Base-by-base conservation (phyloP, 1,140 invertebrate genomes). In the Drosophila sulfurigaster region DNA sequence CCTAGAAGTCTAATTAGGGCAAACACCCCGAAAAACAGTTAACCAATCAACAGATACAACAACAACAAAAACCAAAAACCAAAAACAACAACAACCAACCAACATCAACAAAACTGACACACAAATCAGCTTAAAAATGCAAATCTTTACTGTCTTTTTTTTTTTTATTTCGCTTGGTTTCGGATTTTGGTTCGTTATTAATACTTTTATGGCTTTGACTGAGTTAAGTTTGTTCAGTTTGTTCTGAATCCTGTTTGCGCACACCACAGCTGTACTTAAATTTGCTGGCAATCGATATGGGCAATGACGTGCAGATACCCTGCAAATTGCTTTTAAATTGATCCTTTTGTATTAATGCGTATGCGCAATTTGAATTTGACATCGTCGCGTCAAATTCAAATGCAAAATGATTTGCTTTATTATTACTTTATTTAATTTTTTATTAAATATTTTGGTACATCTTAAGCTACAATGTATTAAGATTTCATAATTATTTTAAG, bases 91-190 rank as follows among this genome's bases (percentile, higher is more conserved):
- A 2, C 51, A 16, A 57, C 32, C 16, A 38, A 25, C 56, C 43
- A n/a, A 8, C 41, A 3, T 10, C 62, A 49, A 30, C 62, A 54
- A 65, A 66, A 52, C 56, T 41, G 51, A 20, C 41, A 70, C 57
- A 58, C 30, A 70, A 69, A 75, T 75, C 72, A 69, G 72, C 72
- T 75, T 75, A 58, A 58, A 74, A 75, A 63, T 75, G 32, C 66
- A 70, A 75, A 75, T 63, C 30, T 62, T 28, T 48, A 6, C n/a
- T 10, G 2, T 63, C 10, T 38, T 20, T 57, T 41, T 71, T 62
- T 13, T 16, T 43, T 2, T 68, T 25, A 45, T 70, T 63, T 52
- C 32, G 35, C 15, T 59, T 38, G 35, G 28, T 59, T 38, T 16
- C 52, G 38, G 28, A 51, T 62, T 62, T 74, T 59, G 38, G 56